Percentiles rank a stretch among this genome's conserved stretches.
These are phyloP conservation scores for Perognathus longimembris DNA, from an alignment of 2,113 vertebrate genomes.

Conservation along the genomic window DNA sequence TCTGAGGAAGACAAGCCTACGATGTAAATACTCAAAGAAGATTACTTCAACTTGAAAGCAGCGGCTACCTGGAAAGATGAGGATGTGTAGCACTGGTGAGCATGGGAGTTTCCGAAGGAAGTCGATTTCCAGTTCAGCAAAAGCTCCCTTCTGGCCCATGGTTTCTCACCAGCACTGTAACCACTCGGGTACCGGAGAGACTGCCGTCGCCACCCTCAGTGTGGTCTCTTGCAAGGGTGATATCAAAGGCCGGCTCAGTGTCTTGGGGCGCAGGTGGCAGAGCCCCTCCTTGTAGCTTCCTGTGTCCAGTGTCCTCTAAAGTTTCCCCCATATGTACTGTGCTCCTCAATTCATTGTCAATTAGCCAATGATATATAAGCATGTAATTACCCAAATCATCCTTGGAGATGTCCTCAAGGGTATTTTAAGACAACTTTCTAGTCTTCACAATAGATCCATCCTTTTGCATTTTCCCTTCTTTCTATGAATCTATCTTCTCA, in stretches of 20 bases:
- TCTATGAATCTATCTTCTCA: background rate
- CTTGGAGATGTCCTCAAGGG: background rate
- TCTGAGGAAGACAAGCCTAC: background rate
- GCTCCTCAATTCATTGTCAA: background rate
- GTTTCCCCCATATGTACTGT: background rate
- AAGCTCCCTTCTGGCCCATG: slow-evolving; percentile 2
- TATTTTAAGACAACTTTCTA: background rate
- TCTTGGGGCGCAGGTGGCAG: background rate
- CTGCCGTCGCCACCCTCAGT: background rate
- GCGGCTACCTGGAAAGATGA: slow-evolving; percentile 15
- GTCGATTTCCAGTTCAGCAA: background rate
- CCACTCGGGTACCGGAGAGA: background rate
- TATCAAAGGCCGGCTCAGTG: no score
- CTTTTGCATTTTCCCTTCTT: background rate
- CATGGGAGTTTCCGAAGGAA: background rate
- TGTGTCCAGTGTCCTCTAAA: background rate
- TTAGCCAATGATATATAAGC: background rate
- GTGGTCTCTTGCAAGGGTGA: background rate
- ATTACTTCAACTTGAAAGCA: background rate
- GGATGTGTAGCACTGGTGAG: background rate
- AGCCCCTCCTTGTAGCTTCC: background rate
- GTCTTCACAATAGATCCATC: background rate
- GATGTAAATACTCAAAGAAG: slow-evolving; percentile 39
- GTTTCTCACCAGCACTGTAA: background rate
- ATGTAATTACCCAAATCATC: background rate